A percentile compares a stretch with the other conserved stretches of the same genome.
phyloP scores from a whole-genome alignment of 1,140 invertebrate species.

The Heliothis subflexa region DNA sequence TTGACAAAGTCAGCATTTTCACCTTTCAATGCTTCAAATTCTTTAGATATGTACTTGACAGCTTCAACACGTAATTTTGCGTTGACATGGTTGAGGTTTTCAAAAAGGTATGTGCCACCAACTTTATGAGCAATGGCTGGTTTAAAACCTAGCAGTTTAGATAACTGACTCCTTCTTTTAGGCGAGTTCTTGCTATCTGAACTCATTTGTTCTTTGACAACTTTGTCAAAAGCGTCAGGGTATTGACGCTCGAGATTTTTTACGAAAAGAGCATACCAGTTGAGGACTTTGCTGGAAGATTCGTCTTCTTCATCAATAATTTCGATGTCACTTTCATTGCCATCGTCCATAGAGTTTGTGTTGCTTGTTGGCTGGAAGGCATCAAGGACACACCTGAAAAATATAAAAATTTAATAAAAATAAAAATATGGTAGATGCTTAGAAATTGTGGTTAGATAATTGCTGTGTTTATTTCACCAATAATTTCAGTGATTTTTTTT shows the following conservation, averaged over 20 bases:
- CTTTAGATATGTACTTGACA: slow-evolving; percentile 86
- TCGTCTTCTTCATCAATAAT: slow-evolving; percentile 79
- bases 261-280: slow-evolving; percentile 86
- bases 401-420: slow-evolving; percentile 16
- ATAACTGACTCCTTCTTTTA: slow-evolving; percentile 64
- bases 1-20: slow-evolving; percentile 86
- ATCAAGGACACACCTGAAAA: slow-evolving; percentile 84
- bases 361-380: slow-evolving; percentile 58
- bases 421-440: no score
- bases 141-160: slow-evolving; percentile 84
- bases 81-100: slow-evolving; percentile 89
- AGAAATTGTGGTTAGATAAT: not conserved
- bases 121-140: slow-evolving; percentile 85
- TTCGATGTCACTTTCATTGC: slow-evolving; percentile 81
- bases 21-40: slow-evolving; percentile 82
- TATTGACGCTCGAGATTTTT: slow-evolving; percentile 88
- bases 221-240: slow-evolving; percentile 89
- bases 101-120: slow-evolving; percentile 87
- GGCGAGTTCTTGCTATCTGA: slow-evolving; percentile 65
- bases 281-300: slow-evolving; percentile 60
- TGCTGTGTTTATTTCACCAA: not conserved
- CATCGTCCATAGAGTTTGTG: slow-evolving; percentile 49
- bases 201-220: slow-evolving; percentile 85
- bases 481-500: no score
- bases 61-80: slow-evolving; percentile 88